These are phyloP conservation scores for Dendroctonus valens DNA, from an alignment of 1,140 invertebrate species.

Conservation along the genomic window DNA sequence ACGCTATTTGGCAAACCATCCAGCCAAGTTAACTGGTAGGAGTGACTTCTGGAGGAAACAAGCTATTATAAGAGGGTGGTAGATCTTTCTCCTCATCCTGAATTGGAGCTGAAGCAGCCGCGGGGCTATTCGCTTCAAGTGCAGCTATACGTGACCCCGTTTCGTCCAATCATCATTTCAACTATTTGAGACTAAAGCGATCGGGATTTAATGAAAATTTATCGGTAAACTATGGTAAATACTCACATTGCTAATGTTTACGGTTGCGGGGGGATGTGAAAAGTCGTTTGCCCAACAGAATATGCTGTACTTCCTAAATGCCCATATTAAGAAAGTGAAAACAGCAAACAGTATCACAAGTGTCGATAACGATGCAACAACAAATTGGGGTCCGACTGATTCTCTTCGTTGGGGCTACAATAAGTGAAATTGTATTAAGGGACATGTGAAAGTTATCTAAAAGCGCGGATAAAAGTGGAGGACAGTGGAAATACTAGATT, in stretches of 20 bases:
- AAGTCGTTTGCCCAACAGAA: conserved; percentile 23
- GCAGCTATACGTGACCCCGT: conserved; percentile 16
- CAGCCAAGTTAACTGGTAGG: not conserved
- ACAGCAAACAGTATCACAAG: conserved; percentile 14
- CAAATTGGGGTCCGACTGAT: conserved; percentile 2
- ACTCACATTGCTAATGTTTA: conserved; percentile 26
- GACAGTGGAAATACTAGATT: not conserved
- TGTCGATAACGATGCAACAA: conserved; percentile 12
- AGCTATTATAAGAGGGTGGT: conserved; percentile 26
- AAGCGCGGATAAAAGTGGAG: conserved; percentile 8
- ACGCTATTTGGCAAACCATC: not conserved
- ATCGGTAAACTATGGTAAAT: not conserved
- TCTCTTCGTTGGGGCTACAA: not conserved
- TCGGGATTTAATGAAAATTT: conserved; percentile 4
- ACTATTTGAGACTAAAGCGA: conserved; percentile 18
- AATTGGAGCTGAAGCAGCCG: conserved; percentile 4
- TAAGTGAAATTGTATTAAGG: not conserved
- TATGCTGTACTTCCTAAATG: conserved; percentile 15
- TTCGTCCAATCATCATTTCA: conserved; percentile 24
- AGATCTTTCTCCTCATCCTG: conserved; percentile 26
- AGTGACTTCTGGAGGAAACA: conserved; percentile 7
- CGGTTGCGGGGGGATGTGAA: conserved; percentile 13
- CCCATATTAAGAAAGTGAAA: conserved; percentile 22
- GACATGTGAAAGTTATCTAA: not conserved
- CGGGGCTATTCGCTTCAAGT: not conserved